phyloP scores from a whole-genome alignment of 1,140 invertebrate genomes.

The Anoplophora glabripennis region DNA sequence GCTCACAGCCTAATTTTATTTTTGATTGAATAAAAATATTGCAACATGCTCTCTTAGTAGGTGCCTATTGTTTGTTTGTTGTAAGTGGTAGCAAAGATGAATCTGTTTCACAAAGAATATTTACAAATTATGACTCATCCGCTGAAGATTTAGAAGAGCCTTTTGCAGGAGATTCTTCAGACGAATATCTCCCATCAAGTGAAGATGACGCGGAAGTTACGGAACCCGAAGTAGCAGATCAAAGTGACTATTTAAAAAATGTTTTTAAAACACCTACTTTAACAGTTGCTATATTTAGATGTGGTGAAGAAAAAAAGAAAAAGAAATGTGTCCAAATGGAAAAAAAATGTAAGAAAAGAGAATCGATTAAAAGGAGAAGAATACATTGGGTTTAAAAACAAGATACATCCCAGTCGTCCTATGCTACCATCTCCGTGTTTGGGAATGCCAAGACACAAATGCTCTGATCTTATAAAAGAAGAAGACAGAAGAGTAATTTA shows the following conservation, averaged over 20 bases:
- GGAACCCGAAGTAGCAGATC: slow-evolving; percentile 3
- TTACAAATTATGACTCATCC: not conserved
- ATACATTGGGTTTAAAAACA: slow-evolving; percentile 2
- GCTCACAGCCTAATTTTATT: too few relatives aligned
- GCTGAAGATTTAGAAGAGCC: slow-evolving; percentile 2
- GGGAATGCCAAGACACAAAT: not conserved
- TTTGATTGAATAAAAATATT: slow-evolving; percentile 2
- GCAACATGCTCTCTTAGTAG: not conserved
- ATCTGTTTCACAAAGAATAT: not conserved
- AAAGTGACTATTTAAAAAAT: slow-evolving; percentile 7
- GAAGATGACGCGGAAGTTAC: slow-evolving; percentile 1
- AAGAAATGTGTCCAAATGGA: slow-evolving; percentile 5
- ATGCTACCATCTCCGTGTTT: not conserved
- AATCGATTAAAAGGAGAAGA: not conserved
- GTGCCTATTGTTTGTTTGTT: slow-evolving; percentile 16
- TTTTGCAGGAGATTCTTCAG: slow-evolving; percentile 5
- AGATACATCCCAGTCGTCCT: not conserved
- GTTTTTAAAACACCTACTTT: slow-evolving; percentile 5
- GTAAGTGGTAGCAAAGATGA: slow-evolving; percentile 4
- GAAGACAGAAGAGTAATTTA: not conserved
- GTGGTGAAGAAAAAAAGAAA: slow-evolving; percentile 4
- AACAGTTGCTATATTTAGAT: not conserved
- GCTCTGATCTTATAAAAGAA: not conserved
- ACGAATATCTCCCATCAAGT: slow-evolving; percentile 5
- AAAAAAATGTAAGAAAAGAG: not conserved